Conservation (phyloP, 92 coral and sea anemone genomes). For the Heliopora coerulea region DNA sequence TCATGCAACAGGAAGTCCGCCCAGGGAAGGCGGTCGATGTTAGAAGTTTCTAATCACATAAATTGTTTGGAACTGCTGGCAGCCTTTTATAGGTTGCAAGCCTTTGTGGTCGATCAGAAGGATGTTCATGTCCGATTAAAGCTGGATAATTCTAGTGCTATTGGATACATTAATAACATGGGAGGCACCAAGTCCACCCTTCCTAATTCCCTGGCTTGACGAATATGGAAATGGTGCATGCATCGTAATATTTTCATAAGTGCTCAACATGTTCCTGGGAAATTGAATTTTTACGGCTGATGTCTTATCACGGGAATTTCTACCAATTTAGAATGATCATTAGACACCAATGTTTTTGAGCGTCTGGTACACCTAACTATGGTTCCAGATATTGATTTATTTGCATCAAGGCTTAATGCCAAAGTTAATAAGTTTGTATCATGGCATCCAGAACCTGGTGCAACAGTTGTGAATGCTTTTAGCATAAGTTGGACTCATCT, state of each 20-base stretch:
- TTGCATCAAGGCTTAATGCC: constrained; percentile 54
- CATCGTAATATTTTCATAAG: constrained; percentile 38
- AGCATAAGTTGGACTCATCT: constrained; percentile 46
- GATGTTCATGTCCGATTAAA: constrained; percentile 33
- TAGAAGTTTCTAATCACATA: constrained; percentile 43
- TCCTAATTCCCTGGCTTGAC: constrained; percentile 39
- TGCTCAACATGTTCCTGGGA: constrained; percentile 61
- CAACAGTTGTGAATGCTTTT: constrained; percentile 51
- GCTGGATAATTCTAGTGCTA: constrained; percentile 50
- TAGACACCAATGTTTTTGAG: constrained; percentile 35
- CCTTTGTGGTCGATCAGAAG: constrained; percentile 46
- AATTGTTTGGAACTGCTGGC: constrained; percentile 55
- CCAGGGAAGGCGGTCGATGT: too few species aligned
- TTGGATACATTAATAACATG: constrained; percentile 43
- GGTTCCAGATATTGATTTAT: constrained; percentile 50
- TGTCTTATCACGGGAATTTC: constrained; percentile 23
- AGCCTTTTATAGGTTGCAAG: constrained; percentile 54
- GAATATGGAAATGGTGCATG: constrained; percentile 61
- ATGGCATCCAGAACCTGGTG: constrained; percentile 57
- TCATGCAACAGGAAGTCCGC: too few species aligned
- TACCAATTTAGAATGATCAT: constrained; percentile 55
- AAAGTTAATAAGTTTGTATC: constrained; percentile 50
- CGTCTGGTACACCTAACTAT: constrained; percentile 3
- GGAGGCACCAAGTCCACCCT: constrained; percentile 53
- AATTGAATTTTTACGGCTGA: constrained; percentile 55